A percentile compares a stretch with the other conserved stretches of the same genome.
phyloP scores from a whole-genome alignment of 2,888 invertebrate genomes.

The Campopleginae sp. region DNA sequence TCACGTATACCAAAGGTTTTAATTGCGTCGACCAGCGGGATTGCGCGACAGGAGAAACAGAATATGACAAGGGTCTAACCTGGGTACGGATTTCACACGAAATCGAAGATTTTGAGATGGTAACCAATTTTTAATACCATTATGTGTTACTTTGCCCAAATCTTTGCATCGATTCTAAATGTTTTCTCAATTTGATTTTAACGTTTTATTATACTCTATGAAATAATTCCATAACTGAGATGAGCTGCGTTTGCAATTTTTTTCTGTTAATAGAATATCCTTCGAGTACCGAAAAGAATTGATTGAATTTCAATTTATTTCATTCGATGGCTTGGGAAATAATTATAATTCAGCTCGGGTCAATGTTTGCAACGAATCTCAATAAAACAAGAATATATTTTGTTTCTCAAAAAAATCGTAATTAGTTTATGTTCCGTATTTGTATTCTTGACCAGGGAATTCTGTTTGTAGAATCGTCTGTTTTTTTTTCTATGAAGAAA shows the following conservation, averaged over 20 bases:
- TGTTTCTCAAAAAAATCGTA: not conserved
- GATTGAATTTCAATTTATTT: not conserved
- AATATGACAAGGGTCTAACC: constrained; percentile 29
- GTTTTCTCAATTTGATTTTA: not conserved
- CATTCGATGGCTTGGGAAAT: not conserved
- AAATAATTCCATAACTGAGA: not conserved
- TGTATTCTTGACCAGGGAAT: not conserved
- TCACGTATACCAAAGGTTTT: constrained; percentile 55
- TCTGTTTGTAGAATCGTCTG: not conserved
- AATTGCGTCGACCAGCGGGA: constrained; percentile 59
- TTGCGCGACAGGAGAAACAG: constrained; percentile 50
- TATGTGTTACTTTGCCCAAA: not conserved
- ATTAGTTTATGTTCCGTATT: not conserved
- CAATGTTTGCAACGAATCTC: not conserved
- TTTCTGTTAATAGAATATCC: not conserved
- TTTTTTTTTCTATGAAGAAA: not conserved
- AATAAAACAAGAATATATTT: not conserved
- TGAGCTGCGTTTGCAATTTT: not conserved
- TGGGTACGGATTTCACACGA: constrained; percentile 12
- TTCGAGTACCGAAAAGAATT: not conserved
- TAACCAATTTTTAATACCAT: not conserved
- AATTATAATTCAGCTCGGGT: not conserved
- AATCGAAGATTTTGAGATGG: not conserved
- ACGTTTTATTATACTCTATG: not conserved
- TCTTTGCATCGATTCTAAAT: not conserved